Percentiles rank a stretch among this genome's conserved stretches.
Evolutionary conservation across 2,113 vertebrate genomes (phyloP).

Genomic region (Pleuronectes platessa): DNA sequence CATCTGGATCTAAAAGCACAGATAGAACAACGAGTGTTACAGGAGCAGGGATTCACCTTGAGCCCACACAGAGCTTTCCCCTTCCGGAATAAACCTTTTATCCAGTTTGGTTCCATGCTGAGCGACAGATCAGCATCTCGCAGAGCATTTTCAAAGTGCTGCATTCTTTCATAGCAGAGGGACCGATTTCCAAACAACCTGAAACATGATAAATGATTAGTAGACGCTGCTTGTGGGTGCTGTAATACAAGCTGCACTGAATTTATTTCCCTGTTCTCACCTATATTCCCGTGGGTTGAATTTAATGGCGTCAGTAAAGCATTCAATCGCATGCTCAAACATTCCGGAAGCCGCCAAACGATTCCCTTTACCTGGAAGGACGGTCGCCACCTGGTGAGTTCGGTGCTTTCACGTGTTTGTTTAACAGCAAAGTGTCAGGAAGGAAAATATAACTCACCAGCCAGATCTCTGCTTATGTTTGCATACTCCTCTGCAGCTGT

Average conservation of each 20-base stretch:
- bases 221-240: too few species aligned
- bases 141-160: conserved; percentile 81
- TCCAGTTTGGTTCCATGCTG: conserved; percentile 82
- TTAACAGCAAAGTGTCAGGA: neutral
- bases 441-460: conserved; percentile 57
- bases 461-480: conserved; percentile 74
- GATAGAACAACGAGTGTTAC: too few species aligned
- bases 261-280: conserved; percentile 67
- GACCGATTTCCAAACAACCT: conserved; percentile 92
- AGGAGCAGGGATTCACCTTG: conserved; percentile 75
- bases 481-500: conserved; percentile 44
- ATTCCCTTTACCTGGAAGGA: conserved; percentile 80
- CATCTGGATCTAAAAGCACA: too few species aligned
- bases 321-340: conserved; percentile 77
- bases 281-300: conserved; percentile 86
- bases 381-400: neutral
- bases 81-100: conserved; percentile 88
- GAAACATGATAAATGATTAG: neutral
- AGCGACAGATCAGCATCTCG: conserved; percentile 82
- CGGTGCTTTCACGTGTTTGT: neutral
- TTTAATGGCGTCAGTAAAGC: conserved; percentile 85
- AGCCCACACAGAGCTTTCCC: conserved; percentile 89
- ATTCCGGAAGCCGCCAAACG: conserved; percentile 75
- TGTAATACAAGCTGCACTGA: neutral
- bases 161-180: conserved; percentile 86